Conservation (phyloP, 2,797 vertebrate genomes). For the Scolopax bukidnonensis region DNA sequence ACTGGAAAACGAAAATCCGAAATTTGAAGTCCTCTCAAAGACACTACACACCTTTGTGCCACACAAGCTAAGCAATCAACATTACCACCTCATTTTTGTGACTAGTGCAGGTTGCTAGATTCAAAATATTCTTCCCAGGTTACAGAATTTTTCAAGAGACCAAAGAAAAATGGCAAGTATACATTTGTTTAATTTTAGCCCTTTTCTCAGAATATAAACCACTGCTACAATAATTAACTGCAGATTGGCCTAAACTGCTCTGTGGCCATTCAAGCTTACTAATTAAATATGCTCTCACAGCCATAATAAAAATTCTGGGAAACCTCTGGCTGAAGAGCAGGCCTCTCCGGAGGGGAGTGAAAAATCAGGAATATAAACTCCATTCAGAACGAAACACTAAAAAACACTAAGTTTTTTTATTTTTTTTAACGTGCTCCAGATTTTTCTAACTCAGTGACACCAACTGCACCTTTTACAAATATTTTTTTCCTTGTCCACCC, state of each 20-base stretch:
- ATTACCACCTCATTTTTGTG: not conserved
- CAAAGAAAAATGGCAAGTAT: conserved; percentile 43
- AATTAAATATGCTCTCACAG: conserved; percentile 71
- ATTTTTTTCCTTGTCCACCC: not conserved
- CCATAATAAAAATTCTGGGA: conserved; percentile 70
- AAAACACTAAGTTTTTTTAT: conserved; percentile 31
- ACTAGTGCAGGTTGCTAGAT: not conserved
- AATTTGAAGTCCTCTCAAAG: not conserved
- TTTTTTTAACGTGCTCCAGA: conserved; percentile 17
- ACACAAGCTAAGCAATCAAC: not conserved
- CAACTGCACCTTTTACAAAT: not conserved
- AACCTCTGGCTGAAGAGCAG: conserved; percentile 61
- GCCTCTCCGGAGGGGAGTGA: conserved; percentile 7
- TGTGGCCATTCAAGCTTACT: conserved; percentile 48
- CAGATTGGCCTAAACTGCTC: conserved; percentile 42
- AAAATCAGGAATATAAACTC: conserved; percentile 52
- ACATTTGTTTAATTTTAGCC: conserved; percentile 57
- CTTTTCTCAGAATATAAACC: conserved; percentile 68
- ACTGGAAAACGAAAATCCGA: not conserved
- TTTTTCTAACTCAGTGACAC: conserved; percentile 20
- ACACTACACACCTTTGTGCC: not conserved
- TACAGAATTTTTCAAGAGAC: not conserved
- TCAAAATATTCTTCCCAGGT: conserved; percentile 5
- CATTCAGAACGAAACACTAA: conserved; percentile 16
- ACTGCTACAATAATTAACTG: conserved; percentile 60